A percentile compares a stretch with the other conserved stretches of the same genome.
Evolutionary conservation across 1,140 invertebrate genomes (phyloP).

Genomic region (Cataglyphis hispanica): DNA sequence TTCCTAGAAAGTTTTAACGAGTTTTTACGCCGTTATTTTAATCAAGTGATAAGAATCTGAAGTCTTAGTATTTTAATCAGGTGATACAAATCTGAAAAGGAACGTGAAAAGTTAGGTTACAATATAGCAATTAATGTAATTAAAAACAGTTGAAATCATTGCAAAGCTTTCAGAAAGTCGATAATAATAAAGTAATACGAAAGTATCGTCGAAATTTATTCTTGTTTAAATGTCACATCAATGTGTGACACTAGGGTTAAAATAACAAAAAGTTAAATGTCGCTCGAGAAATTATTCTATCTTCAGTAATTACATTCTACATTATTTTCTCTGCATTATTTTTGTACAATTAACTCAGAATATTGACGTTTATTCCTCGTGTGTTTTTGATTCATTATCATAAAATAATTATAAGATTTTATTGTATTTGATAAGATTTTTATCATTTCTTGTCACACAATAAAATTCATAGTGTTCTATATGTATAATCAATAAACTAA

Average conservation of each 20-base stretch:
- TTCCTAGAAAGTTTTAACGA: constrained; percentile 32
- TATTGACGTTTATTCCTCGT: neutral
- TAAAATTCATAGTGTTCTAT: neutral
- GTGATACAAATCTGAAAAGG: neutral
- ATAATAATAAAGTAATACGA: constrained; percentile 6
- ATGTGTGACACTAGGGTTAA: neutral
- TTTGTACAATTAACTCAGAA: neutral
- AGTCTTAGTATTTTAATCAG: constrained; percentile 51
- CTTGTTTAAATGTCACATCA: neutral
- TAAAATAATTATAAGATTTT: constrained; percentile 16
- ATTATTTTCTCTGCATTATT: neutral
- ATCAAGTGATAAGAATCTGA: constrained; percentile 19
- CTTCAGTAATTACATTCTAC: constrained; percentile 15
- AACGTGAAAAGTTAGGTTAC: constrained; percentile 19
- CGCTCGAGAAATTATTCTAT: constrained; percentile 8
- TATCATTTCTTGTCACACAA: neutral
- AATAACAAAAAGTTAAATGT: neutral
- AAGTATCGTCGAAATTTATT: neutral
- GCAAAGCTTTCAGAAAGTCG: neutral
- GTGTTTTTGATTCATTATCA: constrained; percentile 41
- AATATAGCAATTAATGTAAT: constrained; percentile 34
- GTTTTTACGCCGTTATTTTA: constrained; percentile 42
- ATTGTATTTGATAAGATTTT: constrained; percentile 4
- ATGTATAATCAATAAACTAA: neutral
- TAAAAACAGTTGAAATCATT: constrained; percentile 22